These are phyloP conservation scores for Falco rusticolus DNA, from an alignment of 2,797 vertebrate genomes.

Conservation along the genomic window DNA sequence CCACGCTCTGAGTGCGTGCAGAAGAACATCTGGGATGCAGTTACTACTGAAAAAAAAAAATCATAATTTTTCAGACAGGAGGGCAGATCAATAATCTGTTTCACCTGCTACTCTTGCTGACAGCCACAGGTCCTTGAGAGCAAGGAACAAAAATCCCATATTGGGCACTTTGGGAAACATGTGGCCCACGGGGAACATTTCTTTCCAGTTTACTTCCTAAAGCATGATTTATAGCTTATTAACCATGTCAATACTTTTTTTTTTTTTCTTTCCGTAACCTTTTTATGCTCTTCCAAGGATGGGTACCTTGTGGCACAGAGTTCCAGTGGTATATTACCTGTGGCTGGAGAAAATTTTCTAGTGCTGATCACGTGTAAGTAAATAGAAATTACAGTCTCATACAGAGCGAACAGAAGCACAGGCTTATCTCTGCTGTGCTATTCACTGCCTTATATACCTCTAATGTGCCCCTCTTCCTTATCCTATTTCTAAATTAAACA, in stretches of 20 bases:
- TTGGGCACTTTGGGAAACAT: neutral
- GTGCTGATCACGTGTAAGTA: neutral
- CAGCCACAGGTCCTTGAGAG: neutral
- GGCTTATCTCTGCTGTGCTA: constrained; percentile 12
- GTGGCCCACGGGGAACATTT: neutral
- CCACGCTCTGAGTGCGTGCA: neutral
- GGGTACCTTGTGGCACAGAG: neutral
- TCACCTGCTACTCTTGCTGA: neutral
- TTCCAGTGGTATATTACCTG: neutral
- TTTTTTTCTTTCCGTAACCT: neutral
- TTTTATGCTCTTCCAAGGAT: neutral
- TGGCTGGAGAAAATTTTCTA: neutral
- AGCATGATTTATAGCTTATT: neutral
- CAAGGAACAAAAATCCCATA: neutral
- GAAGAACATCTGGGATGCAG: neutral
- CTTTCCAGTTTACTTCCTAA: neutral
- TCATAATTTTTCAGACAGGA: neutral
- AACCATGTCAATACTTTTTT: neutral
- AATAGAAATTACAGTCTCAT: neutral
- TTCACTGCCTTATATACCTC: constrained; percentile 27
- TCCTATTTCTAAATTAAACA: constrained; percentile 61
- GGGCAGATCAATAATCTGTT: neutral
- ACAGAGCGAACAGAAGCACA: neutral
- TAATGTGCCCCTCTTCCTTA: constrained; percentile 38
- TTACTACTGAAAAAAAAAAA: neutral